phyloP scores from a whole-genome alignment of 2,113 vertebrate genomes.

The Malurus cyaneus region DNA sequence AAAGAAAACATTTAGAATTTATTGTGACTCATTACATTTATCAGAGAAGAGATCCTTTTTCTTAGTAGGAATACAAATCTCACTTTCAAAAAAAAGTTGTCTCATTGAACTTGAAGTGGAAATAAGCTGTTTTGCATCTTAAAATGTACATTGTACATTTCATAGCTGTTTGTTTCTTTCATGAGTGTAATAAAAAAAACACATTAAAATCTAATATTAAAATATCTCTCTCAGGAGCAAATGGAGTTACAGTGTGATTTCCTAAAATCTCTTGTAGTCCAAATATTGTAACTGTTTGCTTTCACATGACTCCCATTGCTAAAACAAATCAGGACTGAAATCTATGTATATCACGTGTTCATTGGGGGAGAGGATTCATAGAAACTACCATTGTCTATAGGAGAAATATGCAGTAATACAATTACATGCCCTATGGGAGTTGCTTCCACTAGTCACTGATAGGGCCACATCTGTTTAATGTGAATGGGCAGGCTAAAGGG shows the following conservation, averaged over 20 bases:
- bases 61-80: neutral
- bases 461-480: constrained; percentile 45
- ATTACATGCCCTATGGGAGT: constrained; percentile 16
- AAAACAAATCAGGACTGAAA: neutral
- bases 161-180: neutral
- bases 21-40: neutral
- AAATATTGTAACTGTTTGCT: neutral
- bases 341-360: neutral
- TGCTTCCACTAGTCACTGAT: neutral
- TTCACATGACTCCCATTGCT: neutral
- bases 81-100: neutral
- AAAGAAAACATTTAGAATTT: constrained; percentile 3
- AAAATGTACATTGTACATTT: neutral
- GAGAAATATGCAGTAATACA: neutral
- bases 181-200: neutral
- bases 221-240: neutral
- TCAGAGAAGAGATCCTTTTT: neutral
- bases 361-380: neutral
- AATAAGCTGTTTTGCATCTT: neutral
- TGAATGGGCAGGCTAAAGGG: neutral
- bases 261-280: neutral
- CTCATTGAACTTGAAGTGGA: neutral
- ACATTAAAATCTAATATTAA: neutral
- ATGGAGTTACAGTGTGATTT: neutral
- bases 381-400: constrained; percentile 14